Conservation (phyloP, 2,888 invertebrate species). For the Nephrotoma flavescens region DNA sequence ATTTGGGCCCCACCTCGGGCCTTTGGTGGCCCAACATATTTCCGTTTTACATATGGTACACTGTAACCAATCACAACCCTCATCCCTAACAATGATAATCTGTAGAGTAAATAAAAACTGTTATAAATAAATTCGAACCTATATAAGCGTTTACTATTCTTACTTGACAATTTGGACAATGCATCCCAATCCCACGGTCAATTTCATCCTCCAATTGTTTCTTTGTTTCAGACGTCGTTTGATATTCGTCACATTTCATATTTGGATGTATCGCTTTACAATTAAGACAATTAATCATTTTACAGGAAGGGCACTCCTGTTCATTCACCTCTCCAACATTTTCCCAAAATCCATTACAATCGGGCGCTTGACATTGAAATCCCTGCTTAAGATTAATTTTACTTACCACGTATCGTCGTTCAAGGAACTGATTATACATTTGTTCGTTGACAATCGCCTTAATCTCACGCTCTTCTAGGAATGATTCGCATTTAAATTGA, state of each 20-base stretch:
- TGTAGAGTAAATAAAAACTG: neutral
- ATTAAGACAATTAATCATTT: constrained; percentile 62
- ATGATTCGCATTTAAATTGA: neutral
- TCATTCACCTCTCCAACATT: constrained; percentile 72
- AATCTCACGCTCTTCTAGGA: constrained; percentile 1
- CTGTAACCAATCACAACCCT: neutral
- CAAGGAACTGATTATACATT: neutral
- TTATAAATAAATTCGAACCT: too few relatives aligned
- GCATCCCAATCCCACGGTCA: neutral
- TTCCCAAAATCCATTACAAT: constrained; percentile 80
- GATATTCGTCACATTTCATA: neutral
- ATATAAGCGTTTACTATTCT: too few relatives aligned
- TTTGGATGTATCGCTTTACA: constrained; percentile 39
- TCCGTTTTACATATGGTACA: neutral
- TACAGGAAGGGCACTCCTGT: constrained; percentile 73
- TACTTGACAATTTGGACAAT: neutral
- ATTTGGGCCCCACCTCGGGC: neutral
- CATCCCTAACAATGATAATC: neutral
- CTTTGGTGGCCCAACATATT: neutral
- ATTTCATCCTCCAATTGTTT: neutral
- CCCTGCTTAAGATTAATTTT: constrained; percentile 65
- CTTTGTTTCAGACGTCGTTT: neutral
- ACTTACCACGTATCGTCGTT: constrained; percentile 36
- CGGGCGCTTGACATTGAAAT: constrained; percentile 79
- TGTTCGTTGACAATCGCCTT: neutral